Conservation (phyloP, 2,888 invertebrate genomes). For the Dusona sp. region DNA sequence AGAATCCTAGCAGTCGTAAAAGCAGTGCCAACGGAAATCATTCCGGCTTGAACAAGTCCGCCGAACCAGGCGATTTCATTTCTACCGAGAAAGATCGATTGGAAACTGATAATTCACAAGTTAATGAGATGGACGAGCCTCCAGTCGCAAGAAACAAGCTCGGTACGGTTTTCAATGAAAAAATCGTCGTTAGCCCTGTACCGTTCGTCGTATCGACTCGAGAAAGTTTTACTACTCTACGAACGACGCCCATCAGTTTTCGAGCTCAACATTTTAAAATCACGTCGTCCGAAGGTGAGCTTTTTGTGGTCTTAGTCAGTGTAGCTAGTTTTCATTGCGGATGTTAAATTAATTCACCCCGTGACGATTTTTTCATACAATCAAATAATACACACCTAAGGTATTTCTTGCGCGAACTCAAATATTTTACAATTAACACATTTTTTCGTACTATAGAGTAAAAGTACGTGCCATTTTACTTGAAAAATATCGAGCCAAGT, state of each 20-base stretch:
- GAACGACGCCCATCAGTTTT: conserved; percentile 80
- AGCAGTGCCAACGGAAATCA: conserved; percentile 67
- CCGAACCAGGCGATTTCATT: conserved; percentile 23
- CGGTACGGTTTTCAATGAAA: conserved; percentile 82
- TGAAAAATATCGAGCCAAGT: no score
- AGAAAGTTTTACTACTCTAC: conserved; percentile 82
- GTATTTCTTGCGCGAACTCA: no score
- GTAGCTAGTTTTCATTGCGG: background rate
- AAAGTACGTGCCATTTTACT: no score
- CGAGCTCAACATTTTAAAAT: conserved; percentile 76
- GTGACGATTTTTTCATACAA: background rate
- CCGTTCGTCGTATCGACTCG: conserved; percentile 80
- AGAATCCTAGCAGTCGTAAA: conserved; percentile 54
- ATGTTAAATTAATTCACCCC: background rate
- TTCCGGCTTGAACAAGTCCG: background rate
- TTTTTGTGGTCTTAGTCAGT: background rate
- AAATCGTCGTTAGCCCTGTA: conserved; percentile 82
- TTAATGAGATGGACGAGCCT: conserved; percentile 58
- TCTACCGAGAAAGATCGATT: conserved; percentile 28
- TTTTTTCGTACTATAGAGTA: no score
- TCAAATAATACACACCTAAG: background rate
- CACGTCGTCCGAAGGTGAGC: conserved; percentile 75
- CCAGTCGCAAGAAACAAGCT: conserved; percentile 79
- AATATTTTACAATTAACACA: no score
- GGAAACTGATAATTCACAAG: conserved; percentile 27